Evolutionary conservation across 2,888 invertebrate genomes (phyloP).

Genomic region (Schizotus pectinicornis): DNA sequence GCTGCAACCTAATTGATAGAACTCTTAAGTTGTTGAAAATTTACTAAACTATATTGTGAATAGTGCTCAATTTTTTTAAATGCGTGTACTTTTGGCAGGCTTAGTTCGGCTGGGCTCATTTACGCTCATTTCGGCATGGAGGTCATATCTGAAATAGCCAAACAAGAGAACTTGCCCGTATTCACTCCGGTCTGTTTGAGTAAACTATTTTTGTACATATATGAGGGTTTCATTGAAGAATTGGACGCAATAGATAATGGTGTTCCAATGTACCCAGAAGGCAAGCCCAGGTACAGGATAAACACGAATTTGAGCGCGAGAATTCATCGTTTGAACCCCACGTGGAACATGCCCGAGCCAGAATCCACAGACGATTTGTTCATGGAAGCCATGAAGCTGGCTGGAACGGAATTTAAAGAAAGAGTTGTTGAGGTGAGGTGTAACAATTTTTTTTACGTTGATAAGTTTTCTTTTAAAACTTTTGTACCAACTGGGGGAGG

Average conservation of each 20-base stretch:
- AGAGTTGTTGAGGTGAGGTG: constrained; percentile 63
- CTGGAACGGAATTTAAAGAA: constrained; percentile 80
- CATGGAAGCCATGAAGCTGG: constrained; percentile 76
- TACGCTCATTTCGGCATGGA: constrained; percentile 89
- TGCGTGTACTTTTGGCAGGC: constrained; percentile 58
- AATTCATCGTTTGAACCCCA: constrained; percentile 79
- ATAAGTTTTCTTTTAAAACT: too few relatives aligned
- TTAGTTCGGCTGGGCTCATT: constrained; percentile 94
- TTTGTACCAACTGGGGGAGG: too few relatives aligned
- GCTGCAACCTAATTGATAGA: too few relatives aligned
- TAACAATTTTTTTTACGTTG: too few relatives aligned
- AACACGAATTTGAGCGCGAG: constrained; percentile 78
- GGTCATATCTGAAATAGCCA: constrained; percentile 69
- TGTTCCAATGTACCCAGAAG: constrained; percentile 75
- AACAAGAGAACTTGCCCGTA: constrained; percentile 57
- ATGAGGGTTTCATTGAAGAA: constrained; percentile 88
- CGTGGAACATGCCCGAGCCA: constrained; percentile 71
- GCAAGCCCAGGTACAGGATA: constrained; percentile 77
- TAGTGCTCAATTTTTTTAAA: too few relatives aligned
- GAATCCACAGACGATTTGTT: constrained; percentile 70
- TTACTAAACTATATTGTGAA: too few relatives aligned
- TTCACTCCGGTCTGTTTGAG: constrained; percentile 61
- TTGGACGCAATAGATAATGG: constrained; percentile 98
- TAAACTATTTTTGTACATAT: constrained; percentile 73
- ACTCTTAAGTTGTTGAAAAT: too few relatives aligned